Base-by-base conservation (phyloP, 2,797 vertebrate genomes). In the Manis crassicaudata region DNA sequence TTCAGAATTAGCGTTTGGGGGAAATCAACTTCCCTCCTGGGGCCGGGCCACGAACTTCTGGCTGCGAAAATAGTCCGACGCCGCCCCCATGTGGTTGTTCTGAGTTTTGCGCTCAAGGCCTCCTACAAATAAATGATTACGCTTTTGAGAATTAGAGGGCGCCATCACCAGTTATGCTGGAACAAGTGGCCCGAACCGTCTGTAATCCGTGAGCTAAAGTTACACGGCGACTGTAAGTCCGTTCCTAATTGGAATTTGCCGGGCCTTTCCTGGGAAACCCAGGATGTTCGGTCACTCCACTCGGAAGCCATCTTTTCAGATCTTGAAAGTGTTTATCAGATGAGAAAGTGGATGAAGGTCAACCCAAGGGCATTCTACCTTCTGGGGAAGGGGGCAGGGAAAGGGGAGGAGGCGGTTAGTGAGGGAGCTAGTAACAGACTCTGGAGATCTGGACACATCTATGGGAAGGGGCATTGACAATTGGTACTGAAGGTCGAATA, bases 41-140 rank as follows among this genome's bases (percentile, higher is more conserved):
- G 10, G 32, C 7, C 1, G 0, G 11, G 40, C 0, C 0, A 7
- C 14, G 2, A 6, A 14, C 16, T 50, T n/a, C 52, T 35, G 21
- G 18, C 62, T 46, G 72, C 18, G 68, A 80, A 96, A 40, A 50
- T 32, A 46, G 95, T 76, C 81, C 68, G 56, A 86, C 81, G 40
- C 17, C 32, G 58, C 85, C 68, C 0, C 46, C 18, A 1, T 62
- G 90, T 75, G 97, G 90, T 21, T 0, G 0, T 3, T 62, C 3
- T 0, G 68, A 60, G 88, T 18, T 70, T 63, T 80, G 88, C 92
- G 92, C 2, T 29, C 68, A 84, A 50, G 1, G 29, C 7, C 43
- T 52, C 62, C 17, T 3, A 0, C 11, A 29, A 8, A 37, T 7
- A 21, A 37, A 58, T 46, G 43, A 25, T 63, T 1, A 13, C 9